Evolutionary conservation across 1,140 invertebrate genomes (phyloP).

Genomic region (Drosophila seguyi): DNA sequence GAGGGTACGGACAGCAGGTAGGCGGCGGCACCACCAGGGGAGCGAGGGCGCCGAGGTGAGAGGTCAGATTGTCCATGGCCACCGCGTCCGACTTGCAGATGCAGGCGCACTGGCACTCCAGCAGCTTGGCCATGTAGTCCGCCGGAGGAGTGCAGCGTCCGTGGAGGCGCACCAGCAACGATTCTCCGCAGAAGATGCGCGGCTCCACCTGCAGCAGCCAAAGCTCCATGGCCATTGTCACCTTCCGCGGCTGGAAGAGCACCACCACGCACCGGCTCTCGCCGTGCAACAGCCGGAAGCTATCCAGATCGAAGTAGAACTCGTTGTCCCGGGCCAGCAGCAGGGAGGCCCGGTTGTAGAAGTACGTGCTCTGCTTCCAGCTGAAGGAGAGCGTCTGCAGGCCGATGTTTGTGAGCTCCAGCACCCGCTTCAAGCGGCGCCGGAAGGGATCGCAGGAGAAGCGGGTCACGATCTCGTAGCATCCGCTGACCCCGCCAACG

Average conservation of each 20-base stretch:
- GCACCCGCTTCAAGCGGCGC: constrained; percentile 27
- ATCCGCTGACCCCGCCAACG: constrained; percentile 26
- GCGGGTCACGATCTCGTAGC: constrained; percentile 32
- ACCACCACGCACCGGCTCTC: constrained; percentile 49
- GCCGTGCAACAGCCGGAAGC: constrained; percentile 56
- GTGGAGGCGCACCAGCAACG: constrained; percentile 56
- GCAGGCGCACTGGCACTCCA: constrained; percentile 28
- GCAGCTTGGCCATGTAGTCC: constrained; percentile 60
- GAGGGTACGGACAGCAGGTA: constrained; percentile 70
- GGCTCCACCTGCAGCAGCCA: constrained; percentile 69
- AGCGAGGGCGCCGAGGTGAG: constrained; percentile 36
- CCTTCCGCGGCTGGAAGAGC: constrained; percentile 70
- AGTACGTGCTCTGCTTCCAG: constrained; percentile 70
- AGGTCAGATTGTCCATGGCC: constrained; percentile 35
- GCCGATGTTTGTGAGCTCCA: constrained; percentile 67
- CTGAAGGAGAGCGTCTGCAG: constrained; percentile 57
- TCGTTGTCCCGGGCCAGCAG: constrained; percentile 68
- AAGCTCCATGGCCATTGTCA: constrained; percentile 54
- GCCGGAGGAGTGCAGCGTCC: constrained; percentile 58
- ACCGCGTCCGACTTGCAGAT: constrained; percentile 50
- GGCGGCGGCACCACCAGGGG: constrained; percentile 49
- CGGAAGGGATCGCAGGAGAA: constrained; percentile 65
- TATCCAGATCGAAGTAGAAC: constrained; percentile 59
- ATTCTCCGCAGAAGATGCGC: constrained; percentile 60
- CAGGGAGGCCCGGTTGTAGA: constrained; percentile 53